Conservation (phyloP, 2,888 invertebrate species). For the Strigamia maritima region DNA sequence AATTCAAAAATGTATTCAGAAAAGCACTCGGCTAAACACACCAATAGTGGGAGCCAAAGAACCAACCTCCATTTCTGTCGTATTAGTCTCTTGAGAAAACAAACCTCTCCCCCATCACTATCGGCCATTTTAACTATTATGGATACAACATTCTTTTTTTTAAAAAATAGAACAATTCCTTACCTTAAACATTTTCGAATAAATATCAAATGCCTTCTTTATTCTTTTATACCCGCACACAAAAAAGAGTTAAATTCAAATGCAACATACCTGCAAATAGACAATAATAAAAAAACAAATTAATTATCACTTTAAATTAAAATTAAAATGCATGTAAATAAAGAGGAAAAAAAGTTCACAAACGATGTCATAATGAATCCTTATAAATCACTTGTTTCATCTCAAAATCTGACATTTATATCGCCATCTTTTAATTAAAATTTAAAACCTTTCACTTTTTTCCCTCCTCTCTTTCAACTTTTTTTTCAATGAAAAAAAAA, state of each 20-base stretch:
- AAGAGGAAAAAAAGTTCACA: too few relatives aligned
- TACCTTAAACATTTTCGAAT: background rate
- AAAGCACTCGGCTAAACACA: background rate
- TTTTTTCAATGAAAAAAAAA: background rate
- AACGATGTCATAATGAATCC: background rate
- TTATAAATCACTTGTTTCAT: background rate
- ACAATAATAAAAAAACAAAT: background rate
- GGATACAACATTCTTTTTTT: background rate
- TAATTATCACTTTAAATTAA: background rate
- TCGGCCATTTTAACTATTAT: background rate
- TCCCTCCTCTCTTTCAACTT: background rate
- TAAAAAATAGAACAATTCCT: background rate
- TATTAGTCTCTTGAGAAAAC: background rate
- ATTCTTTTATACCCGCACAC: too few relatives aligned
- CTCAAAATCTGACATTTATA: background rate
- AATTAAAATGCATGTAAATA: too few relatives aligned
- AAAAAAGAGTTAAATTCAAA: background rate
- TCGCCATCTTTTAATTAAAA: background rate
- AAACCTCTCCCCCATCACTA: background rate
- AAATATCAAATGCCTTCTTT: background rate
- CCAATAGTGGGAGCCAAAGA: background rate
- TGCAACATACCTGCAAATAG: background rate
- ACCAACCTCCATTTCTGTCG: background rate
- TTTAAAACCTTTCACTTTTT: background rate
- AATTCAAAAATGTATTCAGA: background rate